Conservation (phyloP, 2,888 invertebrate genomes). For the Prostheceraeus crozeri region DNA sequence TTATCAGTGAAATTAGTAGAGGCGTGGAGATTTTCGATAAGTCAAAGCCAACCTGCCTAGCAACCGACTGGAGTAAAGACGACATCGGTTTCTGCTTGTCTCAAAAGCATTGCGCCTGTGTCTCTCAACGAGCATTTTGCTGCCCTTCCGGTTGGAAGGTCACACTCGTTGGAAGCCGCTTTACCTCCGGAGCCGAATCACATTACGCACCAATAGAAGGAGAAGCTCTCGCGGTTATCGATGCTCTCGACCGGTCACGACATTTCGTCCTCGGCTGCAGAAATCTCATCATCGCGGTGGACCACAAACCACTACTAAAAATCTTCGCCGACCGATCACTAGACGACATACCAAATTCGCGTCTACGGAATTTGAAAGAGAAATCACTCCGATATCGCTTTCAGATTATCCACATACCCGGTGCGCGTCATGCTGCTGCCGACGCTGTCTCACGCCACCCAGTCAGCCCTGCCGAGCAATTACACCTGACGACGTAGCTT, state of each 20-base stretch:
- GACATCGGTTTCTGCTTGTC: slow-evolving; percentile 16
- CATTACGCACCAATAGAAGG: slow-evolving; percentile 17
- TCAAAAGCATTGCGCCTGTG: slow-evolving; percentile 11
- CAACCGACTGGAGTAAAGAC: slow-evolving; percentile 21
- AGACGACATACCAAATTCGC: slow-evolving; percentile 35
- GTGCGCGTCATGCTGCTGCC: too few relatives aligned
- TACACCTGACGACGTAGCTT: too few relatives aligned
- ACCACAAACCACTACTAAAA: slow-evolving; percentile 35
- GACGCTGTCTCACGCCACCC: too few relatives aligned
- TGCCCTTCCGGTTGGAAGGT: slow-evolving; percentile 9
- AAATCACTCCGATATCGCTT: slow-evolving; percentile 16
- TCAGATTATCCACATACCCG: slow-evolving; percentile 26
- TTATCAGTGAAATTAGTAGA: not conserved
- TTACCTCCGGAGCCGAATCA: slow-evolving; percentile 13
- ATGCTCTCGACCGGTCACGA: slow-evolving; percentile 35
- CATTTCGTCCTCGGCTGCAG: slow-evolving; percentile 33
- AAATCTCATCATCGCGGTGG: slow-evolving; percentile 37
- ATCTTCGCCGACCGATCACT: slow-evolving; percentile 38
- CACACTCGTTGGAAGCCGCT: slow-evolving; percentile 27
- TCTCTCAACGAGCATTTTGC: not conserved
- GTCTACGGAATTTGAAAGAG: slow-evolving; percentile 13
- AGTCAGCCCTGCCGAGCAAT: too few relatives aligned
- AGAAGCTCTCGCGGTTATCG: slow-evolving; percentile 34
- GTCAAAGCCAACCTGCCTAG: slow-evolving; percentile 2
- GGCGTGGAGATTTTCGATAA: slow-evolving; percentile 26